A percentile compares a stretch with the other conserved stretches of the same genome.
phyloP scores from a whole-genome alignment of 2,797 vertebrate species.

The Cercopithecus hamlyni region DNA sequence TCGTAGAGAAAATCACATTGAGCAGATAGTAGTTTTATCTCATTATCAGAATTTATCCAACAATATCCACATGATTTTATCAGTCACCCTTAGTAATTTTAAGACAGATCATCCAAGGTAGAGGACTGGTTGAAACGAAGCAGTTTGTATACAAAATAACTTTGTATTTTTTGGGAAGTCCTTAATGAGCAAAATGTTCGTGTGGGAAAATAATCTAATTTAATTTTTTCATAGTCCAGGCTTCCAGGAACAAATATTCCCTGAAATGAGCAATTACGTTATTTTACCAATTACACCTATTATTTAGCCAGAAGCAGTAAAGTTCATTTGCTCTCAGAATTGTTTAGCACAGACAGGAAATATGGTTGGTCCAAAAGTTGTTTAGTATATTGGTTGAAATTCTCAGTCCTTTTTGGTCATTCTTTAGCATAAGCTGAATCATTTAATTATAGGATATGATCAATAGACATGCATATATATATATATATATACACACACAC shows the following conservation, averaged over 20 bases:
- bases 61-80: not conserved
- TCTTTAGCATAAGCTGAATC: not conserved
- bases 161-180: not conserved
- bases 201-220: not conserved
- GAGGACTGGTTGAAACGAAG: not conserved
- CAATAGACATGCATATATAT: not conserved
- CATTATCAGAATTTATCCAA: not conserved
- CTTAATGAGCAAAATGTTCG: not conserved
- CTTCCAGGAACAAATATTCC: not conserved
- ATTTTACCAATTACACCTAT: not conserved
- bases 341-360: not conserved
- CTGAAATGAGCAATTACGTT: not conserved
- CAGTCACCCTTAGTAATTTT: not conserved
- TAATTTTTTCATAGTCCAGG: not conserved
- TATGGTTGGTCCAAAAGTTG: not conserved
- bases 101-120: not conserved
- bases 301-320: not conserved
- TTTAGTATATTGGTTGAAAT: not conserved
- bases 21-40: not conserved
- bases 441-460: not conserved
- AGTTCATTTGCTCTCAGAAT: not conserved
- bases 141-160: not conserved
- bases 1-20: not conserved
- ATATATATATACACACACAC: rapidly evolving
- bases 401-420: not conserved